Conservation (phyloP, 2,797 vertebrate species). For the Prionace glauca region DNA sequence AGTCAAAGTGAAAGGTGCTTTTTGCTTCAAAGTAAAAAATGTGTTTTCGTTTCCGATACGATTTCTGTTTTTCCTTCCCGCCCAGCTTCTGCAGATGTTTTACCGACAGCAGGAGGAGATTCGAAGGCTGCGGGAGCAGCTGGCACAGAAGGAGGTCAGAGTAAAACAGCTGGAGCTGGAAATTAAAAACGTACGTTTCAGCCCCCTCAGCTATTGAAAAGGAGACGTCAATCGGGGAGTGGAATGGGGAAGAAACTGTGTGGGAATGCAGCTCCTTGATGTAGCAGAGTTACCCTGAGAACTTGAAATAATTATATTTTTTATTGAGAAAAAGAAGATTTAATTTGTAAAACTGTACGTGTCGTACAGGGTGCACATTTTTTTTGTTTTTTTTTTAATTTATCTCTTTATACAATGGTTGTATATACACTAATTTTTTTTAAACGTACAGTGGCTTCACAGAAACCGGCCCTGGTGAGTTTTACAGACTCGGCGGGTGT, state of each 20-base stretch:
- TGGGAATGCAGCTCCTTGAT: conserved; percentile 43
- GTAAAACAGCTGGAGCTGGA: conserved; percentile 83
- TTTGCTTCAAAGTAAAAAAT: not conserved
- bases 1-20: not conserved
- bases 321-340: conserved; percentile 45
- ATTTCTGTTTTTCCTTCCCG: not conserved
- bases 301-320: conserved; percentile 46
- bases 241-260: conserved; percentile 41
- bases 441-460: conserved; percentile 27
- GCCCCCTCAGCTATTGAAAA: conserved; percentile 53
- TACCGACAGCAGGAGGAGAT: conserved; percentile 93
- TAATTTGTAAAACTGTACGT: conserved; percentile 46
- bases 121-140: conserved; percentile 68
- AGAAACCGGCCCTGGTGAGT: not conserved
- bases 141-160: conserved; percentile 75
- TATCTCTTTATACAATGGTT: conserved; percentile 36
- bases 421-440: conserved; percentile 32
- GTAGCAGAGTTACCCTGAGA: conserved; percentile 39
- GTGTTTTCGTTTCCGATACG: too few relatives aligned
- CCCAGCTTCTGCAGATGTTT: conserved; percentile 81
- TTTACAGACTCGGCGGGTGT: not conserved
- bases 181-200: conserved; percentile 71
- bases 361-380: conserved; percentile 49
- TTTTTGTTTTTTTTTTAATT: conserved; percentile 38
- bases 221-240: not conserved